Percentiles rank a stretch among this genome's conserved stretches.
Conservation (phyloP, 1,140 invertebrate genomes). For the Galleria mellonella region DNA sequence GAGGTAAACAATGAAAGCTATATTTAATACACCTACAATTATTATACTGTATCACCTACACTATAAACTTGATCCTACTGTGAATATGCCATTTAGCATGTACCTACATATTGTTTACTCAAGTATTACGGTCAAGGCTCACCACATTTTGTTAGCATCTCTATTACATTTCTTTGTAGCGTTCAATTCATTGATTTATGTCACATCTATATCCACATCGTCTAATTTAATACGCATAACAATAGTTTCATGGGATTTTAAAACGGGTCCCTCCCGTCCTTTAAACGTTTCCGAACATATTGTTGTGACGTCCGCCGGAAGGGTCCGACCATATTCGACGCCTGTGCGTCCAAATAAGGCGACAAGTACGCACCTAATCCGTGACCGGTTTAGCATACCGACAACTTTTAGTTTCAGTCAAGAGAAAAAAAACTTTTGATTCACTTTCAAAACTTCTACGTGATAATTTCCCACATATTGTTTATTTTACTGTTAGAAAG, state of each 20-base stretch:
- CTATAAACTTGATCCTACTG: slow-evolving; percentile 16
- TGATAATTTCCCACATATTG: slow-evolving; percentile 16
- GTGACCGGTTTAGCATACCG: slow-evolving; percentile 12
- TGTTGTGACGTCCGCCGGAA: slow-evolving; percentile 45
- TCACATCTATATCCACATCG: not conserved
- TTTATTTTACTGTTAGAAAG: slow-evolving; percentile 7
- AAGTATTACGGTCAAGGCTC: slow-evolving; percentile 27
- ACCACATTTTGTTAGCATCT: slow-evolving; percentile 12
- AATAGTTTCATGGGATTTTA: not conserved
- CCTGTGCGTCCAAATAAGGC: slow-evolving; percentile 30
- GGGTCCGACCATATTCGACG: slow-evolving; percentile 33
- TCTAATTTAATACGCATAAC: not conserved
- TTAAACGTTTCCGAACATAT: slow-evolving; percentile 8
- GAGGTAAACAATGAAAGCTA: too few relatives aligned
- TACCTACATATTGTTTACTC: slow-evolving; percentile 15
- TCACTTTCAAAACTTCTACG: slow-evolving; percentile 25
- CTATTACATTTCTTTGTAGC: slow-evolving; percentile 1
- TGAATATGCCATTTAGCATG: slow-evolving; percentile 9
- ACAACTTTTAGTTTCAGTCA: slow-evolving; percentile 25
- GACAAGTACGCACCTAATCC: slow-evolving; percentile 30
- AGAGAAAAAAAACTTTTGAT: slow-evolving; percentile 3
- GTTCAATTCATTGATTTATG: not conserved
- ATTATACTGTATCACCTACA: not conserved
- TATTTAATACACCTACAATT: too few relatives aligned
- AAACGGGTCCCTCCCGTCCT: not conserved